Percentiles rank a stretch among this genome's conserved stretches.
phyloP scores from a whole-genome alignment of 2,113 vertebrate genomes.

The Zosterops borbonicus region DNA sequence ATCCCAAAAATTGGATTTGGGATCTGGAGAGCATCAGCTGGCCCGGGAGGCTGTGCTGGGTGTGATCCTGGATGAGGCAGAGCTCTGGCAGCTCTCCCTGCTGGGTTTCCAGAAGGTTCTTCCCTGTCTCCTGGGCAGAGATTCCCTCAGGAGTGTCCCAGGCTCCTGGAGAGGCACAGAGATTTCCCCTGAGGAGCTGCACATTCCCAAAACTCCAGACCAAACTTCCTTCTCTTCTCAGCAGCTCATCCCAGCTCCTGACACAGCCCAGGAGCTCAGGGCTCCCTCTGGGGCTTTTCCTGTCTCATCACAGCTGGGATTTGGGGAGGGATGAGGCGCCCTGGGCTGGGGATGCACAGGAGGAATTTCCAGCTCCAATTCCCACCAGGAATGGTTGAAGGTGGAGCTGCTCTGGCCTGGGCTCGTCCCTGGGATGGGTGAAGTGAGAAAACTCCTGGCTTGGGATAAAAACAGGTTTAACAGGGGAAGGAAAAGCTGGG shows the following conservation, averaged over 20 bases:
- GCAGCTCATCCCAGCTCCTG: not conserved
- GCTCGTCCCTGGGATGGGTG: not conserved
- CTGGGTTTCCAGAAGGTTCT: not conserved
- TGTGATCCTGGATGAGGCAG: not conserved
- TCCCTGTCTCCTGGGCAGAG: not conserved
- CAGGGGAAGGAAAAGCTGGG: not conserved
- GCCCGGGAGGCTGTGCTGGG: not conserved
- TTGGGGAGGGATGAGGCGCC: not conserved
- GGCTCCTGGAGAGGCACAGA: not conserved
- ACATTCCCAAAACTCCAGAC: fast-evolving
- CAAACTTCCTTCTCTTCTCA: not conserved
- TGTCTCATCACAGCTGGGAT: fast-evolving
- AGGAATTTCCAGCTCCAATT: not conserved
- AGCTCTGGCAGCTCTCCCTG: not conserved
- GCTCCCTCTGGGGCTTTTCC: not conserved
- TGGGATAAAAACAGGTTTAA: not conserved
- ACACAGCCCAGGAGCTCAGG: fast-evolving
- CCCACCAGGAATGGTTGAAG: not conserved
- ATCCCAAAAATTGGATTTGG: fast-evolving
- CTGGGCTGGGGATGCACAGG: not conserved
- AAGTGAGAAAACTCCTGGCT: not conserved
- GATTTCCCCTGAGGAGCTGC: not conserved
- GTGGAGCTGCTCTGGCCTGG: not conserved
- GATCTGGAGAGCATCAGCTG: not conserved
- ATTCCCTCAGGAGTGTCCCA: fast-evolving